Conservation (phyloP, 2,888 invertebrate species). For the Hemithea aestivaria region DNA sequence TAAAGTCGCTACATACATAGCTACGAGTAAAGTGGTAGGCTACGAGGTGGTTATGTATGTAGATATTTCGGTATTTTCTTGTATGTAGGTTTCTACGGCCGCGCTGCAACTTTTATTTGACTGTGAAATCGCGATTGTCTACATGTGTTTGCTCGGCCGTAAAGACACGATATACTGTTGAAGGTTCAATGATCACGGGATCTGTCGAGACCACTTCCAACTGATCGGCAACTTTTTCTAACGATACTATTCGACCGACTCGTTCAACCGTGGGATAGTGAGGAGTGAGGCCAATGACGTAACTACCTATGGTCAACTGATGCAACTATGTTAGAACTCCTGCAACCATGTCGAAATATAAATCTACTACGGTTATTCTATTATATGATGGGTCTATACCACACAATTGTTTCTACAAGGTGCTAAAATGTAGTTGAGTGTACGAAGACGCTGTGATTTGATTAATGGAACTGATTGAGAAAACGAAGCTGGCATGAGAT, state of each 20-base stretch:
- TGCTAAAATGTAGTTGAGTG: constrained; percentile 10
- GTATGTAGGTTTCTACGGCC: constrained; percentile 31
- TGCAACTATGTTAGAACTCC: background rate
- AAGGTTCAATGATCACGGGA: constrained; percentile 57
- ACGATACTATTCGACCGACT: constrained; percentile 38
- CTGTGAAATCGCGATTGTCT: constrained; percentile 50
- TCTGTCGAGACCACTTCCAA: constrained; percentile 32
- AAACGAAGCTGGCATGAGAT: constrained; percentile 57
- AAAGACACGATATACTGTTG: constrained; percentile 42
- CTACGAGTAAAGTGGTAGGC: no score
- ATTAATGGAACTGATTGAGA: constrained; percentile 68
- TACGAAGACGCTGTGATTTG: constrained; percentile 44
- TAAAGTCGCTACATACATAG: no score
- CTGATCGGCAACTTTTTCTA: constrained; percentile 49
- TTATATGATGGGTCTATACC: background rate
- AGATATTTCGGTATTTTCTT: constrained; percentile 21
- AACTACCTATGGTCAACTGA: constrained; percentile 27
- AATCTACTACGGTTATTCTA: background rate
- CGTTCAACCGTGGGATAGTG: constrained; percentile 56
- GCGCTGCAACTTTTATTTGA: constrained; percentile 42
- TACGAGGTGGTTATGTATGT: constrained; percentile 3
- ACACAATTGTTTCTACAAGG: constrained; percentile 4
- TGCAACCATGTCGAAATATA: constrained; percentile 12
- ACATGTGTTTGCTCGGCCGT: constrained; percentile 40
- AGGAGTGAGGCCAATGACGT: constrained; percentile 42